Evolutionary conservation across 2,888 invertebrate genomes (phyloP), one percentile per base, ranked within the genome.

Genomic region (Drosophila multiciliata): DNA sequence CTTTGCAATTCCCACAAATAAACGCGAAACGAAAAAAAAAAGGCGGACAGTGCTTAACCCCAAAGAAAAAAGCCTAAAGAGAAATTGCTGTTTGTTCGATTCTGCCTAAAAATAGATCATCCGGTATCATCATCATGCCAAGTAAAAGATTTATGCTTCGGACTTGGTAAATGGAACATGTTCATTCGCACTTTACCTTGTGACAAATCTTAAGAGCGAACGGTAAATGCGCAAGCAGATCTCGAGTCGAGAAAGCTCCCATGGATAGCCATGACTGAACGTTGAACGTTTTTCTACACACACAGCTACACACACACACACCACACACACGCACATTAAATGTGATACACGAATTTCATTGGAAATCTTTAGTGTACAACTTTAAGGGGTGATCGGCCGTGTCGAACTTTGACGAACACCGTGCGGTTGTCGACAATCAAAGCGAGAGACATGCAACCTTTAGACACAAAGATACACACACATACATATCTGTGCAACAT

Each of bases 361-460:
- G 74, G 75, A 65, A 60, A 72, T 75, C 36, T 71, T 55, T 35
- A 63, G 68, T 50, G 65, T 69, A 73, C 70, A 75, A 79, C 71
- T 81, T 82, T 78, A 80, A 81, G 86, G 83, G 85, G 61, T 81
- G 75, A 76, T 75, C 90, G 70, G 69, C 69, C 78, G 83, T 87
- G 73, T 86, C 78, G 83, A 87, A 73, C 80, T 83, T 73, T 80
- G 81, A 79, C 65, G 79, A 65, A 40, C 68, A 23, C 67, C 57
- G 53, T 65, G 63, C 65, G 48, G 48, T 82, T 84, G 87, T 85
- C 77, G 86, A 88, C 85, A 82, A 72, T 60, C 57, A 36, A 15
- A 17, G 53, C 57, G 68, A 62, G 45, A 60, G 61, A 63, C 73
- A 69, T 65, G 70, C 50, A 66, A 72, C 61, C 29, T 38, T 38